A percentile compares a stretch with the other conserved stretches of the same genome.
phyloP scores from a whole-genome alignment of 1,140 invertebrate species.

The Diorhabda carinulata region DNA sequence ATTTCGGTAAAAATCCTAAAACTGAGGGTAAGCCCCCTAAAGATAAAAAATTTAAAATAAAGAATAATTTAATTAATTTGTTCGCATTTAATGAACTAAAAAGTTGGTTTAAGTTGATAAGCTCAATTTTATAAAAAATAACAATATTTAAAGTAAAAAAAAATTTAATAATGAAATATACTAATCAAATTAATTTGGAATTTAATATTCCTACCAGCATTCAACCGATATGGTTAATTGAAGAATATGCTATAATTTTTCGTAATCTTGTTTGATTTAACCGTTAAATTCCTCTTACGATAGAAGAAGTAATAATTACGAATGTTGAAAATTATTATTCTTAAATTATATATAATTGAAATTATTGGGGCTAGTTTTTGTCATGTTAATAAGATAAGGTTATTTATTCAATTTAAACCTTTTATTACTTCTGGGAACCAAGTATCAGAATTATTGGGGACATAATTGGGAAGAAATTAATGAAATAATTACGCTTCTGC shows the following conservation, averaged over 20 bases:
- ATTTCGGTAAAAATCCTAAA: conserved; percentile 55
- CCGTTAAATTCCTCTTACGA: conserved; percentile 39
- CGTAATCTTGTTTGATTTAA: conserved; percentile 52
- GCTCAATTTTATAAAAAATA: too few species aligned
- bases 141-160: conserved; percentile 41
- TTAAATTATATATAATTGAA: conserved; percentile 42
- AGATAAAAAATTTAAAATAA: conserved; percentile 52
- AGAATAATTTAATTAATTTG: conserved; percentile 46
- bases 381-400: conserved; percentile 50
- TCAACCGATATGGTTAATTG: conserved; percentile 55
- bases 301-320: too few species aligned
- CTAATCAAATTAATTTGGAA: conserved; percentile 47
- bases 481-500: conserved; percentile 11
- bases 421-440: conserved; percentile 53
- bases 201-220: conserved; percentile 42
- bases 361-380: conserved; percentile 54
- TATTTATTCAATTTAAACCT: conserved; percentile 28
- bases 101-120: too few species aligned
- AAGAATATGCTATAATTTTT: conserved; percentile 38
- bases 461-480: conserved; percentile 48
- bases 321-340: conserved; percentile 34
- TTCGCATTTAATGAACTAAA: conserved; percentile 28
- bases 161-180: conserved; percentile 49
- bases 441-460: conserved; percentile 38
- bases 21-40: too few species aligned